Conservation (phyloP, 2,113 vertebrate genomes). For the Paralichthys olivaceus region DNA sequence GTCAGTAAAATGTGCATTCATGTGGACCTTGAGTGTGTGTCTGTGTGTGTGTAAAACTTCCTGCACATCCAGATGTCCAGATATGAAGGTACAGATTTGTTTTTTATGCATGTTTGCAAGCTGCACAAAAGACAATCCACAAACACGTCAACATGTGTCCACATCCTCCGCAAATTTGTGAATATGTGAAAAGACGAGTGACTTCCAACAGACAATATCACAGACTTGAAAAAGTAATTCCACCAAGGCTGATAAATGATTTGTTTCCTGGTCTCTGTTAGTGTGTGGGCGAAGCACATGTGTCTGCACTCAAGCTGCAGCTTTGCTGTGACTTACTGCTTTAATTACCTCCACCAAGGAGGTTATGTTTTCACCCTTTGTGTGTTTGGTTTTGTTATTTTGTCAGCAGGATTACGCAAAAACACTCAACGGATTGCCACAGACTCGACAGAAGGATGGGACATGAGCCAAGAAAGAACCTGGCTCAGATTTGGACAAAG, state of each 20-base stretch:
- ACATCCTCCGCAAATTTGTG: background rate
- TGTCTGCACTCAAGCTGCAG: background rate
- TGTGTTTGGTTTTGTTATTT: background rate
- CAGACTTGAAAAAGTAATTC: background rate
- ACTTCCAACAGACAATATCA: background rate
- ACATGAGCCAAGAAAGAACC: too few relatives aligned
- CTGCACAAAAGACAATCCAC: background rate
- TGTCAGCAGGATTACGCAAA: too few relatives aligned
- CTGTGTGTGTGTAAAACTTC: background rate
- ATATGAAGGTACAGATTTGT: background rate
- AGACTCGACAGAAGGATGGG: too few relatives aligned
- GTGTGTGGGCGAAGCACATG: conserved; percentile 14
- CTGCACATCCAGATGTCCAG: background rate
- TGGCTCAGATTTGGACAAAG: too few relatives aligned
- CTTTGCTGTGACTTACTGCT: conserved; percentile 42
- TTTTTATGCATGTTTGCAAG: background rate
- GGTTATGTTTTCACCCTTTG: background rate
- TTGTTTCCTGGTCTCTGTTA: background rate
- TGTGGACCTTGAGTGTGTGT: conserved; percentile 17
- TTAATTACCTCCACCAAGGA: conserved; percentile 16
- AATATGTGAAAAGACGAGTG: background rate
- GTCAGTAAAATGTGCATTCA: conserved; percentile 44
- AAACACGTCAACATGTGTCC: background rate
- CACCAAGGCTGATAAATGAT: background rate
- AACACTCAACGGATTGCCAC: too few relatives aligned